Evolutionary conservation across 2,888 invertebrate genomes (phyloP).

Genomic region (Heliconius cydno): DNA sequence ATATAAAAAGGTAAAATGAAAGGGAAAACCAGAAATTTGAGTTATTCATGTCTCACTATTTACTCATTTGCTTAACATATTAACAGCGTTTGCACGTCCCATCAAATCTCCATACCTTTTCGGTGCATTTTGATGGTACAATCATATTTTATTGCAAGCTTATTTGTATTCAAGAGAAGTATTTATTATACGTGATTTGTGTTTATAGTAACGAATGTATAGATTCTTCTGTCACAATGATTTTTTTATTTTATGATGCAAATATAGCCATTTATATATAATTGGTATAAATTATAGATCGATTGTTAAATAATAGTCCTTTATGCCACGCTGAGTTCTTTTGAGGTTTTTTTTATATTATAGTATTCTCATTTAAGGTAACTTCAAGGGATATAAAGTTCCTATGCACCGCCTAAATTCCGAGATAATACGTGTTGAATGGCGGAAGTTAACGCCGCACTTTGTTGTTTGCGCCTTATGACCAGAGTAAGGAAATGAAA

Average conservation of each 20-base stretch:
- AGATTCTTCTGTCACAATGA: not conserved
- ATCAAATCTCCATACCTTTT: slow-evolving; percentile 17
- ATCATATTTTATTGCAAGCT: slow-evolving; percentile 19
- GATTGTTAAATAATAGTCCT: too few species aligned
- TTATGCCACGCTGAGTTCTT: too few species aligned
- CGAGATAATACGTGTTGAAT: not conserved
- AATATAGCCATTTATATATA: not conserved
- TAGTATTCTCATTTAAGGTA: too few species aligned
- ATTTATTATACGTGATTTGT: slow-evolving; percentile 3
- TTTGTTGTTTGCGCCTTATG: not conserved
- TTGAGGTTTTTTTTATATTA: too few species aligned
- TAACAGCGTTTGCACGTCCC: slow-evolving; percentile 7
- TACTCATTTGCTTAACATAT: slow-evolving; percentile 4
- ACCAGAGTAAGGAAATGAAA: not conserved
- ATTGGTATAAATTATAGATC: too few species aligned
- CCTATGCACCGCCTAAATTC: too few species aligned
- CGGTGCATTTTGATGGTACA: slow-evolving; percentile 26
- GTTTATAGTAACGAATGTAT: slow-evolving; percentile 14
- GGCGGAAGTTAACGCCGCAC: not conserved
- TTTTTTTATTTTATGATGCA: not conserved
- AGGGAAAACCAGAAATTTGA: not conserved
- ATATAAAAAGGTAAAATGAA: not conserved
- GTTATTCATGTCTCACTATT: slow-evolving; percentile 7
- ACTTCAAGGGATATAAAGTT: not conserved
- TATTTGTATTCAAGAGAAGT: slow-evolving; percentile 11